Conservation (phyloP, 2,888 invertebrate genomes). For the Hyposoter didymator region DNA sequence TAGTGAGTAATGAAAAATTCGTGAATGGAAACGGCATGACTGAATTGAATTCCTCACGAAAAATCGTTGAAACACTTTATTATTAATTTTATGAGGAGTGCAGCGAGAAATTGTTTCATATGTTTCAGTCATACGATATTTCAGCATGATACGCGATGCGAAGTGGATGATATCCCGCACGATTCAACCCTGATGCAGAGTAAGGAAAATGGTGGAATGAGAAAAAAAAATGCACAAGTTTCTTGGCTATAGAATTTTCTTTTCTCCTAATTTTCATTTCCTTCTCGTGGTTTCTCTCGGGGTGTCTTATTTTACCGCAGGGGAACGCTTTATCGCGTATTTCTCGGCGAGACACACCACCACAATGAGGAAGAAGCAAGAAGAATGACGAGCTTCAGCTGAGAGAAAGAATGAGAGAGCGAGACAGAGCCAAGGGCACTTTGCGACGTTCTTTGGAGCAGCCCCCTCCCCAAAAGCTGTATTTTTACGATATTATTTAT, state of each 20-base stretch:
- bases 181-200: background rate
- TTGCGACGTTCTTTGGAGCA: conserved; percentile 64
- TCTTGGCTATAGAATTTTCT: conserved; percentile 40
- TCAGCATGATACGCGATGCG: background rate
- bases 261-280: conserved; percentile 62
- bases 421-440: conserved; percentile 57
- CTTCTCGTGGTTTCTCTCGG: conserved; percentile 27
- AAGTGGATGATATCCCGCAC: background rate
- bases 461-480: conserved; percentile 73
- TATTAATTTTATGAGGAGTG: background rate
- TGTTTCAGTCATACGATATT: background rate
- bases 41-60: conserved; percentile 6
- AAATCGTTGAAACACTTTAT: background rate
- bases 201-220: conserved; percentile 1
- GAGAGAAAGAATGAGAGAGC: conserved; percentile 14
- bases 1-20: conserved; percentile 41
- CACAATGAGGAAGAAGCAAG: conserved; percentile 51
- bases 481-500: conserved; percentile 84
- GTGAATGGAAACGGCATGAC: conserved; percentile 44
- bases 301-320: conserved; percentile 37
- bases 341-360: conserved; percentile 40
- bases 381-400: conserved; percentile 53
- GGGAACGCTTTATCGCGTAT: conserved; percentile 58
- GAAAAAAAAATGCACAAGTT: conserved; percentile 12
- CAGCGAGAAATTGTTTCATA: background rate